Evolutionary conservation across 2,113 vertebrate genomes (phyloP).

Genomic region (Sminthopsis crassicaudata): DNA sequence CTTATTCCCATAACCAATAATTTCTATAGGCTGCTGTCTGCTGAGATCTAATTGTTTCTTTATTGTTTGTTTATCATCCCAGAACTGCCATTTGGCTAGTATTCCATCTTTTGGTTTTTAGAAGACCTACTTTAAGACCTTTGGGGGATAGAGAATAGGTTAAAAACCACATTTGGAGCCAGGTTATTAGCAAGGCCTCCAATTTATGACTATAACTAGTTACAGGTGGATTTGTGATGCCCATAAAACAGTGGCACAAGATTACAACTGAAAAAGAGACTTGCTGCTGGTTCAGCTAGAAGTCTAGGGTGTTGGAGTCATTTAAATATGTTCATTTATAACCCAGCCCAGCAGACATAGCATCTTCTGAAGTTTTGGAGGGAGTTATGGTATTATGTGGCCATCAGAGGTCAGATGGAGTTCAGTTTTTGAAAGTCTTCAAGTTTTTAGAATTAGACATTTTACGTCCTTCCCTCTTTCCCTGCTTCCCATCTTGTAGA

Average conservation of each 20-base stretch:
- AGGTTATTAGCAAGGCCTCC: slow-evolving; percentile 24
- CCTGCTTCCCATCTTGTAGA: neutral
- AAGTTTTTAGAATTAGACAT: neutral
- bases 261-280: neutral
- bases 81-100: neutral
- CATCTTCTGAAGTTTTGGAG: neutral
- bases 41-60: neutral
- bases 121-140: slow-evolving; percentile 10
- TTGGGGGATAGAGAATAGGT: neutral
- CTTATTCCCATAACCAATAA: neutral
- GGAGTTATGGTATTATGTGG: neutral
- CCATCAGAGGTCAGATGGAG: neutral
- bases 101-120: slow-evolving; percentile 23
- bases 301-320: neutral
- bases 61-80: neutral
- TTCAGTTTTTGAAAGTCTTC: neutral
- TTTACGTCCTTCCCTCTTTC: neutral
- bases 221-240: slow-evolving; percentile 36
- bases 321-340: neutral
- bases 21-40: slow-evolving; percentile 1
- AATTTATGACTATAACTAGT: slow-evolving; percentile 19
- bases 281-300: neutral
- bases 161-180: neutral
- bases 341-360: neutral
- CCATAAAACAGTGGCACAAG: neutral